Percentiles rank a stretch among this genome's conserved stretches.
These are phyloP conservation scores for Picus viridis DNA, from an alignment of 2,797 vertebrate genomes.

Conservation along the genomic window DNA sequence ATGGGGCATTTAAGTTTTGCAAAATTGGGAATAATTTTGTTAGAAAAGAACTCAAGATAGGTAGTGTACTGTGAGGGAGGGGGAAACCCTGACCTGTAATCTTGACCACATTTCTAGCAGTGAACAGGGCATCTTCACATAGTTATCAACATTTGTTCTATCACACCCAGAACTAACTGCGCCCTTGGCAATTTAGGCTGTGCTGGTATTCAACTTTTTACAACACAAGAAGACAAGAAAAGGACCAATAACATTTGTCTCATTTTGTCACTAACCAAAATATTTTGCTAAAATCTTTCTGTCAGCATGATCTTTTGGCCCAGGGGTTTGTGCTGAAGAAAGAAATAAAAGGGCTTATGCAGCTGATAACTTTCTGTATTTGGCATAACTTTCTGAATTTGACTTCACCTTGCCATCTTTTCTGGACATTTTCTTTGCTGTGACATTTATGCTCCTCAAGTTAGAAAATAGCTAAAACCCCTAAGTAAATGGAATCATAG, in stretches of 20 bases:
- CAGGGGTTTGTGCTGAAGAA: background rate
- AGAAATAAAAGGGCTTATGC: background rate
- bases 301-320: background rate
- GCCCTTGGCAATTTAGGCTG: background rate
- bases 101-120: background rate
- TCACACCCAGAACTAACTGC: background rate
- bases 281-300: background rate
- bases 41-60: background rate
- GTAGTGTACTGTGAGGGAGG: background rate
- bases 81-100: background rate
- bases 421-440: background rate
- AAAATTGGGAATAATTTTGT: background rate
- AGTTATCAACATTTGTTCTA: background rate
- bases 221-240: background rate
- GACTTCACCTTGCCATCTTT: background rate
- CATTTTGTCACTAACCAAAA: background rate
- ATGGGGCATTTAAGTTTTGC: background rate
- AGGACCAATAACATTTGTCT: background rate
- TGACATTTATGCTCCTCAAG: background rate
- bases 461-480: background rate
- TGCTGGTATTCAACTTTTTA: background rate
- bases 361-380: background rate
- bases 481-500: background rate
- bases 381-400: background rate
- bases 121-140: background rate